A percentile compares a stretch with the other conserved stretches of the same genome.
phyloP scores from a whole-genome alignment of 2,888 invertebrate species.

The Cryptus armator region DNA sequence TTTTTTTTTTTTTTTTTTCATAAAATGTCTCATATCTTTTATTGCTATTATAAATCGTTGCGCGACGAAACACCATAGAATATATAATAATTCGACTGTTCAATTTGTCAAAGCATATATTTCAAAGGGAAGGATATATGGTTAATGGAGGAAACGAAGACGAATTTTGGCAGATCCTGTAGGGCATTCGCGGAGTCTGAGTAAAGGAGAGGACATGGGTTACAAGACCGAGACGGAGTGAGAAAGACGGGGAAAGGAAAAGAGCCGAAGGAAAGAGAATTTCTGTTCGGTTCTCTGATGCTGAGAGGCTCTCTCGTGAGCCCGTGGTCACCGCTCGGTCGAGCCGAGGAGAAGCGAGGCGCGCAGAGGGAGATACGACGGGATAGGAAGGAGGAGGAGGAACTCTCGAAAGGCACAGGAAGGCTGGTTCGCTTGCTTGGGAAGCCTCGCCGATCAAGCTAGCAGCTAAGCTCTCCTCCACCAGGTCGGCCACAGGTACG shows the following conservation, averaged over 20 bases:
- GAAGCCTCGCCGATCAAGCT: conserved; percentile 56
- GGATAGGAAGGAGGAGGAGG: conserved; percentile 24
- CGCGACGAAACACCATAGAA: neutral
- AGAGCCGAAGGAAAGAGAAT: conserved; percentile 57
- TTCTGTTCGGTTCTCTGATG: conserved; percentile 54
- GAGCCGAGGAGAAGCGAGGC: conserved; percentile 10
- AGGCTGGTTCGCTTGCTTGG: conserved; percentile 20
- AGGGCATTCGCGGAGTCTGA: conserved; percentile 23
- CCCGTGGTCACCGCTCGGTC: conserved; percentile 40
- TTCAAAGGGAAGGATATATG: neutral
- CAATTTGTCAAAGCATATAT: neutral
- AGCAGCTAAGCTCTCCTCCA: conserved; percentile 53
- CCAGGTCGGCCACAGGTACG: conserved; percentile 65
- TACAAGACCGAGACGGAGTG: conserved; percentile 30
- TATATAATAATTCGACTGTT: neutral
- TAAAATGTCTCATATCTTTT: neutral
- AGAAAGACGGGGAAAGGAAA: conserved; percentile 43
- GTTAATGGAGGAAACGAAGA: neutral
- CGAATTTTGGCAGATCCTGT: conserved; percentile 44
- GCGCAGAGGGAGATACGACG: conserved; percentile 6
- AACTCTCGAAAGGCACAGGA: neutral
- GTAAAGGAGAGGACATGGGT: neutral
- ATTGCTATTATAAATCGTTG: neutral
- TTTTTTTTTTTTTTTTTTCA: neutral
- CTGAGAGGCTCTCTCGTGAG: conserved; percentile 43